phyloP scores from a whole-genome alignment of 1,140 invertebrate genomes.

The Mya arenaria region DNA sequence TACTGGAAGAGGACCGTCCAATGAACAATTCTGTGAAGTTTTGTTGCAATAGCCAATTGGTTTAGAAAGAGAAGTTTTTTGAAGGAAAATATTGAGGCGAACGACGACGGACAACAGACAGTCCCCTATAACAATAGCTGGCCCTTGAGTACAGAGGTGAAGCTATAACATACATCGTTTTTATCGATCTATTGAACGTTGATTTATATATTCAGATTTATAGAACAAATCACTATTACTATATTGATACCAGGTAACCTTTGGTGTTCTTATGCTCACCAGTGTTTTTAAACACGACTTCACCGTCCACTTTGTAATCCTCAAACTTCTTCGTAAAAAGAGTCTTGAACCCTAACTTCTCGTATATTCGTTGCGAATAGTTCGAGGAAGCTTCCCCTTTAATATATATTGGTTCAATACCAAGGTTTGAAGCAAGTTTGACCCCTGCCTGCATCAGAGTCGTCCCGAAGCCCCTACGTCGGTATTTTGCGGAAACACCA shows the following conservation, averaged over 20 bases:
- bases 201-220: no score
- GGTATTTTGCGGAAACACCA: neutral
- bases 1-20: no score
- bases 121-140: no score
- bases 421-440: neutral
- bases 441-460: neutral
- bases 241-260: neutral
- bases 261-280: neutral
- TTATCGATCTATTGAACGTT: no score
- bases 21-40: no score
- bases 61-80: no score
- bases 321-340: neutral
- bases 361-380: conserved; percentile 21
- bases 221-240: no score
- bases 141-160: no score
- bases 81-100: no score
- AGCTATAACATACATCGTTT: no score
- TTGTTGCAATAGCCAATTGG: no score
- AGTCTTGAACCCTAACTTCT: neutral
- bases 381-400: neutral
- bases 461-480: neutral
- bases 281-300: conserved; percentile 1
- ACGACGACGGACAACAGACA: no score
- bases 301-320: neutral
- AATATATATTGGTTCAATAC: neutral